Evolutionary conservation across 2,113 vertebrate species (phyloP).

Genomic region (Leptobrachium ailaonicum): DNA sequence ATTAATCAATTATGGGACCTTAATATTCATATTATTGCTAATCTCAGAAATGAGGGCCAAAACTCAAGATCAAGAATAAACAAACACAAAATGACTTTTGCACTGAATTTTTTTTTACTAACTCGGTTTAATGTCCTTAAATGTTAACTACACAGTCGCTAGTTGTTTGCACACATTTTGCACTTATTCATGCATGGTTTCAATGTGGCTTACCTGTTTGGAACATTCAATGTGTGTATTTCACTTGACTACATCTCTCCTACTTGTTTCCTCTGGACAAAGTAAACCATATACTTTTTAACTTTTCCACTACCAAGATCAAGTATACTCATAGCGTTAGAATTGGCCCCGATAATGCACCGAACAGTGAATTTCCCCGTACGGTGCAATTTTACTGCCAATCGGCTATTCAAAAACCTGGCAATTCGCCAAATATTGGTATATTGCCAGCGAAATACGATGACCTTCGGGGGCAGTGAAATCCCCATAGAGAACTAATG

Average conservation of each 20-base stretch:
- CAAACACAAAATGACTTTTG: not conserved
- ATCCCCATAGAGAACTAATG: too few relatives aligned
- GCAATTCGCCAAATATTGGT: too few relatives aligned
- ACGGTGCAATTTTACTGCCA: too few relatives aligned
- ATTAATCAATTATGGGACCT: not conserved
- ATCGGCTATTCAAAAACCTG: too few relatives aligned
- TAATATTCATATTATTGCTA: not conserved
- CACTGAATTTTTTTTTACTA: too few relatives aligned
- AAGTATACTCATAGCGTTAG: too few relatives aligned
- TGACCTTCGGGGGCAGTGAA: too few relatives aligned
- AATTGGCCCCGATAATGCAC: too few relatives aligned
- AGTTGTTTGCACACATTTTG: conserved; percentile 8
- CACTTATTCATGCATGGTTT: conserved; percentile 6
- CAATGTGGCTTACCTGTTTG: conserved; percentile 10
- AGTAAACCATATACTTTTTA: not conserved
- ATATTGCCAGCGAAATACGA: too few relatives aligned
- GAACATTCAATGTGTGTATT: conserved; percentile 22
- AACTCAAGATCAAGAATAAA: conserved; percentile 3
- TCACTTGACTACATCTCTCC: conserved; percentile 26
- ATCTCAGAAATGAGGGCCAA: not conserved
- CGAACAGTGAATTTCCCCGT: too few relatives aligned
- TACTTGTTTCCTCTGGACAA: conserved; percentile 28
- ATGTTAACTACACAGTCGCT: not conserved
- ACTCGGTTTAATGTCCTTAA: not conserved
- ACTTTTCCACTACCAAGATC: too few relatives aligned